Evolutionary conservation across 2,113 vertebrate genomes (phyloP), one percentile per base, ranked within the genome.

Genomic region (Lepidothrix coronata): DNA sequence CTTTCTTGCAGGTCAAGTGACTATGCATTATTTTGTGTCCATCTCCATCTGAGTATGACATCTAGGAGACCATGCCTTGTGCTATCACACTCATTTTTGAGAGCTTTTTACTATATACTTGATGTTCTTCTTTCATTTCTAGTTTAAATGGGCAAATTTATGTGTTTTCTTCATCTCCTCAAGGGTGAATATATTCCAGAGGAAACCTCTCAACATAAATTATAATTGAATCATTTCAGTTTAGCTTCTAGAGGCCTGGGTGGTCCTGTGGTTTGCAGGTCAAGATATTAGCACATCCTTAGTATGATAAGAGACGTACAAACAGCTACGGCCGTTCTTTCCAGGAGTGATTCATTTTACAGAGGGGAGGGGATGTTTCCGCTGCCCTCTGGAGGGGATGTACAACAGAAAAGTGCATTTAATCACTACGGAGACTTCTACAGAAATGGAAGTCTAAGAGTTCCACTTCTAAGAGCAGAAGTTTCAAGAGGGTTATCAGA

Each of bases 211-310:
- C 65, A 59, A 51, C 35, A 93, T 94, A 85, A 96, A 77, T 95
- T 81, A 91, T 59, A 86, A 80, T 22, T 51, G 54, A 86, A 73
- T 80, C 16, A 55, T 76, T 88, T 79, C 67, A 83, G 30, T 74
- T 90, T 62, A 85, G 59, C 48, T 96, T 35, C 71, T 91, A 39
- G 61, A 93, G 48, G 9, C 48, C 83, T 94, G 92, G 85, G 83
- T 96, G 85, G 91, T 96, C 88, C 85, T 83, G 11, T 90, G 33
- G 19, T 85, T 95, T 88, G 55, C 85, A 81, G 76, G 92, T 96
- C 93, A 93, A 94, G 85, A 94, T 97, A 90, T 74, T 92, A 84
- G 85, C 88, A 95, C 92, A 93, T 96, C 95, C 88, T 95, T 55
- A 89, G 59, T 75, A 10, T 84, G 93, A 97, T 97, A 96, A 97